phyloP scores from a whole-genome alignment of 2,797 vertebrate genomes.

The Fratercula arctica region DNA sequence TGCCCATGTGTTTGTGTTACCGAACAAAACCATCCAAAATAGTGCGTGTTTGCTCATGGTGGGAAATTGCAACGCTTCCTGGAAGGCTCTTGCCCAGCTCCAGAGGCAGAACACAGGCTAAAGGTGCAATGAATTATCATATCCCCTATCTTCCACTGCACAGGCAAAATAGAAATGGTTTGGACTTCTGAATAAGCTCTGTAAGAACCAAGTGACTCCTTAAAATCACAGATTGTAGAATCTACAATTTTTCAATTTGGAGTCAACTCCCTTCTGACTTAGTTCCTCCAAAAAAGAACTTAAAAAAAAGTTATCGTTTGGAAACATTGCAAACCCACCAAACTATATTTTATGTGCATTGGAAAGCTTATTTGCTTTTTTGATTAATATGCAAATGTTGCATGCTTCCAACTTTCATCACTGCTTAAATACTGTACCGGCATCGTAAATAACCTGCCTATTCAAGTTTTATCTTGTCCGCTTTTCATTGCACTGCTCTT shows the following conservation, averaged over 20 bases:
- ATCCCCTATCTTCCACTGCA: background rate
- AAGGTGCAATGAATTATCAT: background rate
- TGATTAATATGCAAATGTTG: constrained; percentile 23
- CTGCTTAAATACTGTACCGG: constrained; percentile 54
- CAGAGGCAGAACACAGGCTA: background rate
- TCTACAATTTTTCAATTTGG: background rate
- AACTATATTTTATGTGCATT: background rate
- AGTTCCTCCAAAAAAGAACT: background rate
- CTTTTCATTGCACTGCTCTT: constrained; percentile 67
- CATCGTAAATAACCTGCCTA: constrained; percentile 65
- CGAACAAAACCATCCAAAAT: background rate
- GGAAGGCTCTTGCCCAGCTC: background rate
- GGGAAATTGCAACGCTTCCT: accelerated
- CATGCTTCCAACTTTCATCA: background rate
- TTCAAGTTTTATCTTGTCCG: constrained; percentile 76
- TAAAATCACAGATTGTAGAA: background rate
- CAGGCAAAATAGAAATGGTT: background rate
- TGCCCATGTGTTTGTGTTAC: background rate
- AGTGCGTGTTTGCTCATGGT: accelerated
- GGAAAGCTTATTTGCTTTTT: background rate
- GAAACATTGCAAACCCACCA: background rate
- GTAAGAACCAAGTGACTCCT: background rate
- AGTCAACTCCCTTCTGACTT: background rate
- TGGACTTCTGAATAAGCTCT: background rate
- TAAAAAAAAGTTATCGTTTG: background rate